Evolutionary conservation across 1,140 invertebrate genomes (phyloP), one percentile per base, ranked within the genome.

Genomic region (Pseudomyrmex pallidus): DNA sequence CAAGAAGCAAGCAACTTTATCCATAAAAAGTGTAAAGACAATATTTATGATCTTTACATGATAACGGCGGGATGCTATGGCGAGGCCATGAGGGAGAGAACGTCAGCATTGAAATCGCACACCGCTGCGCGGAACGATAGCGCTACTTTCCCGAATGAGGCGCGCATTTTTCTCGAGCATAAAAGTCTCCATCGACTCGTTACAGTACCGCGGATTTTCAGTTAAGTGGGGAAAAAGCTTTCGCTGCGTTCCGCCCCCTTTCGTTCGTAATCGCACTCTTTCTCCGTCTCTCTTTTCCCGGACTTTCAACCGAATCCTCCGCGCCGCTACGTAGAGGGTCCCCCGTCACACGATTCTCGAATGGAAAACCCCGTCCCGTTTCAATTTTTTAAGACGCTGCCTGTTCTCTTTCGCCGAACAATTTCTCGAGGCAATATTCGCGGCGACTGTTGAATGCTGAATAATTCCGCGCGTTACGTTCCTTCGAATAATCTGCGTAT

Each of bases 121-220:
- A 35, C 5, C 7, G 13, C 48, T 13, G n/a, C 46, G 12, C 12
- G 22, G 5, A 12, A 17, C 25, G 61, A 66, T 50, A 7, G 13
- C 12, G 13, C 35, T 72, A 57, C 56, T 61, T 50, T 62, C 4
- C 20, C 44, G 72, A 25, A 62, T 22, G 46, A 63, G 50, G 22
- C 22, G 59, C 25, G 22, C 48, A 64, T 20, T 64, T 76, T 64
- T 76, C n/a, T 52, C n/a, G 22, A n/a, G 10, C 8, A 25, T 63
- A 52, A 74, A n/a, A 74, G 73, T 62, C 70, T 61, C 72, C 44
- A 61, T 74, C 44, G 57, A 20, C 44, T 74, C 59, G 46, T 74
- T 62, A 74, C 44, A 56, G 2, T 44, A 54, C 12, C n/a, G 12
- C 15, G 25, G 25, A 76, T 76, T 64, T 17, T 0, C 25, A 13